Percentiles rank a stretch among this genome's conserved stretches.
Conservation (phyloP, 2,888 invertebrate genomes). For the Trachelus iudaicus region DNA sequence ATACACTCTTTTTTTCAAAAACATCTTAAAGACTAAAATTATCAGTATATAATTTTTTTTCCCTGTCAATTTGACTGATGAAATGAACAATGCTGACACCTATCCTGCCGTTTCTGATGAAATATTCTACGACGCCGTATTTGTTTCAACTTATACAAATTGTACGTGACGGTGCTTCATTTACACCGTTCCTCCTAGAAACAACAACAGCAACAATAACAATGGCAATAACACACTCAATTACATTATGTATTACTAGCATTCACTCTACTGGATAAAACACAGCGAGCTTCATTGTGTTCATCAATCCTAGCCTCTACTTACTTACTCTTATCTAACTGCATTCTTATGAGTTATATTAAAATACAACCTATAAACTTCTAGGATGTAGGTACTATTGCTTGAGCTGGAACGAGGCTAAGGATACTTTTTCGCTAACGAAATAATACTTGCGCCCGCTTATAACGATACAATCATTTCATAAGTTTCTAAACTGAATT, state of each 20-base stretch:
- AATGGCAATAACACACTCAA: neutral
- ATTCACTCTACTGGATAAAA: constrained; percentile 13
- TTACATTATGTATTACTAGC: neutral
- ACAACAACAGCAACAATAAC: constrained; percentile 35
- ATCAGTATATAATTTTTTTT: too few relatives aligned
- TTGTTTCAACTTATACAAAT: too few relatives aligned
- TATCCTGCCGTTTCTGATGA: too few relatives aligned
- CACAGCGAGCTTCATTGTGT: neutral
- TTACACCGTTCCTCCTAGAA: constrained; percentile 22
- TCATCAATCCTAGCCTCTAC: neutral
- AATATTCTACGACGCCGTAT: too few relatives aligned
- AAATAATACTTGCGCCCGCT: too few relatives aligned
- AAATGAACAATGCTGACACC: too few relatives aligned
- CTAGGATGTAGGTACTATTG: constrained; percentile 46
- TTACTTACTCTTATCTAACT: neutral
- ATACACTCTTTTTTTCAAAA: neutral
- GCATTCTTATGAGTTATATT: constrained; percentile 32
- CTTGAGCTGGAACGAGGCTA: constrained; percentile 47
- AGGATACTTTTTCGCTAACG: neutral
- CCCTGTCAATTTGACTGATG: too few relatives aligned
- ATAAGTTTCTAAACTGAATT: too few relatives aligned
- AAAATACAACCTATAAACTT: constrained; percentile 32
- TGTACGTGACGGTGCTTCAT: too few relatives aligned
- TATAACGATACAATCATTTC: too few relatives aligned
- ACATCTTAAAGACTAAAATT: too few relatives aligned